Conservation (phyloP, 2,888 invertebrate species). For the Melanophora roralis region DNA sequence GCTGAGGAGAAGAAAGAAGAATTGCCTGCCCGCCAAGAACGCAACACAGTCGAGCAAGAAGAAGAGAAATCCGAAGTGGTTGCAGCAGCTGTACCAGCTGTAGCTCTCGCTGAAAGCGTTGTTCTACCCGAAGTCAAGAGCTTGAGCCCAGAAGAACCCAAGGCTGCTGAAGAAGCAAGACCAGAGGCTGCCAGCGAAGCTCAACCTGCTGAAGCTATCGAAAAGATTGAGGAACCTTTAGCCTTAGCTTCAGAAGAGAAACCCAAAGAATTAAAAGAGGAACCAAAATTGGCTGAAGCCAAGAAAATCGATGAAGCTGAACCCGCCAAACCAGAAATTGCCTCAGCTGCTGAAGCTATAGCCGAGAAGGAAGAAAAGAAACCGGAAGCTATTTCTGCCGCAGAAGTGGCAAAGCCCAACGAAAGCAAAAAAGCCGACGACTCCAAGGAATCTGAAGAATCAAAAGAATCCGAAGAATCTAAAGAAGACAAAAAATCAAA, state of each 20-base stretch:
- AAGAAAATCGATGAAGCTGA: conserved; percentile 71
- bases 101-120: conserved; percentile 21
- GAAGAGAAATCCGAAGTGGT: conserved; percentile 41
- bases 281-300: conserved; percentile 69
- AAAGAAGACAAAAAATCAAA: conserved; percentile 70
- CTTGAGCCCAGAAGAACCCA: conserved; percentile 58
- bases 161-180: conserved; percentile 42
- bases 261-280: conserved; percentile 67
- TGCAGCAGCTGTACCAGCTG: conserved; percentile 35
- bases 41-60: conserved; percentile 64
- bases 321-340: conserved; percentile 65
- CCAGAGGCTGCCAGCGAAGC: conserved; percentile 47
- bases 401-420: conserved; percentile 55
- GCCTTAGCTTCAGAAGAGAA: conserved; percentile 68
- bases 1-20: conserved; percentile 65
- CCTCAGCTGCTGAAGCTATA: conserved; percentile 67
- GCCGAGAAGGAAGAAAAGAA: conserved; percentile 64
- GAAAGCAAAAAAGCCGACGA: conserved; percentile 65
- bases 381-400: conserved; percentile 45
- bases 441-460: conserved; percentile 67
- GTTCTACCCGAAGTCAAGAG: conserved; percentile 55
- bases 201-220: conserved; percentile 65
- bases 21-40: conserved; percentile 68
- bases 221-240: conserved; percentile 52
- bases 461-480: conserved; percentile 70